phyloP scores from a whole-genome alignment of 2,113 vertebrate species.

The Burhinus bistriatus region DNA sequence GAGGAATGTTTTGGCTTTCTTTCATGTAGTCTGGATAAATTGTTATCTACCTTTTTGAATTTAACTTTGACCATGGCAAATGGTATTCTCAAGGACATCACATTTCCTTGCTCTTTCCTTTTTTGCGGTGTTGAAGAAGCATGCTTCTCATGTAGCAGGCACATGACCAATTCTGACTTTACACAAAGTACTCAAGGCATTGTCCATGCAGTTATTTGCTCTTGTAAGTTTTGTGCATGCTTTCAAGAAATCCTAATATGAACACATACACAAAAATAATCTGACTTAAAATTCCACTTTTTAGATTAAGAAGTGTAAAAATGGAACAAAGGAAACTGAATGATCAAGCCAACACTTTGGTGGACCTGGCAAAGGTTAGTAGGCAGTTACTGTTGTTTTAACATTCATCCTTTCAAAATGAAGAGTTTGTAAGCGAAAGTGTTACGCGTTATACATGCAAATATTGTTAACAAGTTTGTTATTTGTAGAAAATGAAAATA shows the following conservation, averaged over 20 bases:
- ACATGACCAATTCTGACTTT: constrained; percentile 73
- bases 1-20: constrained; percentile 81
- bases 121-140: constrained; percentile 82
- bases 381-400: background rate
- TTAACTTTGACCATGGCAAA: constrained; percentile 67
- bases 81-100: constrained; percentile 73
- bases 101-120: constrained; percentile 77
- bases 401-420: background rate
- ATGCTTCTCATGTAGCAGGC: constrained; percentile 82
- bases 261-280: background rate
- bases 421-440: background rate
- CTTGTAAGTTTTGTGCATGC: constrained; percentile 86
- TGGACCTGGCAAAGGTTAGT: constrained; percentile 99
- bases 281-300: constrained; percentile 84
- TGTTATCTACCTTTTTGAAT: constrained; percentile 68
- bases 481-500: background rate
- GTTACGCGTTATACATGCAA: background rate
- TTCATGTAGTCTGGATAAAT: constrained; percentile 71
- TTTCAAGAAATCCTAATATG: constrained; percentile 32
- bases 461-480: background rate
- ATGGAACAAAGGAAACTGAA: constrained; percentile 99
- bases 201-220: constrained; percentile 81
- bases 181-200: constrained; percentile 73
- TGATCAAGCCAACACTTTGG: constrained; percentile 98
- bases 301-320: constrained; percentile 99